Percentiles rank a stretch among this genome's conserved stretches.
phyloP scores from a whole-genome alignment of 1,140 invertebrate species.

The Campoletis sonorensis region DNA sequence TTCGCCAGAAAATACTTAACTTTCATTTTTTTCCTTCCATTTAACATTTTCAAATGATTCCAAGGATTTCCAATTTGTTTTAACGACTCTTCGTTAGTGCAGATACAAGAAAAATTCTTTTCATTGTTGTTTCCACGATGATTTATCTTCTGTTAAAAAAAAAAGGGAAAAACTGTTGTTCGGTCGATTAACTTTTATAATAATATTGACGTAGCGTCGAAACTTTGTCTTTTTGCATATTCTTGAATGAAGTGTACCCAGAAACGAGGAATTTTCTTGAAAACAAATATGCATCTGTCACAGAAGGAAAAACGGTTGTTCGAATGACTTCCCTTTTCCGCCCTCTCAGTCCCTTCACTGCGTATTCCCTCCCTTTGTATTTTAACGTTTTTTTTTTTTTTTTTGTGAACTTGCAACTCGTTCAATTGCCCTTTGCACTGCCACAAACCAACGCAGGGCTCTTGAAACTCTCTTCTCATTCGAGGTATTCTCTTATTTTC shows the following conservation, averaged over 20 bases:
- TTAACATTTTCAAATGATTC: too few relatives aligned
- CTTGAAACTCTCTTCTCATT: conserved; percentile 25
- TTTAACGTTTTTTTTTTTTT: neutral
- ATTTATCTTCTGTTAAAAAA: too few relatives aligned
- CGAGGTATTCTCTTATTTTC: conserved; percentile 6
- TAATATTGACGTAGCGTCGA: too few relatives aligned
- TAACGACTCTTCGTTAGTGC: neutral
- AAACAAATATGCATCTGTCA: conserved; percentile 5
- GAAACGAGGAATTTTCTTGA: neutral
- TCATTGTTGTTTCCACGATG: too few relatives aligned
- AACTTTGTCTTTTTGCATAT: too few relatives aligned
- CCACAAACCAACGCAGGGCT: conserved; percentile 24
- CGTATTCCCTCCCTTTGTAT: neutral
- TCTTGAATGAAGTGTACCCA: neutral
- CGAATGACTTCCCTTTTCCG: neutral
- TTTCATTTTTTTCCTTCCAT: too few relatives aligned
- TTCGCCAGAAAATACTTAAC: too few relatives aligned
- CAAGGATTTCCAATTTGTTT: neutral
- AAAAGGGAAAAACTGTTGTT: too few relatives aligned
- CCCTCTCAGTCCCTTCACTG: neutral
- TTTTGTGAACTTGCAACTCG: neutral
- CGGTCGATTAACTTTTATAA: too few relatives aligned
- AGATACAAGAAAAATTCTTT: too few relatives aligned
- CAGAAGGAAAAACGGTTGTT: neutral
- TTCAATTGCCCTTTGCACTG: conserved; percentile 32